Evolutionary conservation across 2,113 vertebrate genomes (phyloP).

Genomic region (Oncorhynchus clarkii): DNA sequence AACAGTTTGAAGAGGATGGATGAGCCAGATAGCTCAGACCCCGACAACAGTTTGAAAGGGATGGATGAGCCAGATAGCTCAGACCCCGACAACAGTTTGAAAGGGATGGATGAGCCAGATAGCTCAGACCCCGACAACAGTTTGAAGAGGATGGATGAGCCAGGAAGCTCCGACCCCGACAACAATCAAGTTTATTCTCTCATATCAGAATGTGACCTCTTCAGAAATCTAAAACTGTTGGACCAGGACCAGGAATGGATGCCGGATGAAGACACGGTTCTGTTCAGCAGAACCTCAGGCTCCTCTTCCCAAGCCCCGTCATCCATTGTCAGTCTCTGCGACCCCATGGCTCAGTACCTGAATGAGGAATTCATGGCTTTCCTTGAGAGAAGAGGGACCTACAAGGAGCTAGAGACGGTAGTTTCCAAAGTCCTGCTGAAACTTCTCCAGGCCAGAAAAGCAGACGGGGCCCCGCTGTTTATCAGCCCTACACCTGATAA

Average conservation of each 20-base stretch:
- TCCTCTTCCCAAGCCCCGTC: neutral
- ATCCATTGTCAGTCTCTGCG: neutral
- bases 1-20: too few species aligned
- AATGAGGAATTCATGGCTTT: slow-evolving; percentile 3
- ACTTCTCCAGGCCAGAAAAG: slow-evolving; percentile 4
- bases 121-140: neutral
- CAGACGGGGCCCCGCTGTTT: slow-evolving; percentile 7
- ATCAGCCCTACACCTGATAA: neutral
- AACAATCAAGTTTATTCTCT: neutral
- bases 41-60: neutral
- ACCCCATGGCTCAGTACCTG: neutral
- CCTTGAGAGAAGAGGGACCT: slow-evolving; percentile 6
- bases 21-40: fast-evolving
- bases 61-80: neutral
- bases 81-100: neutral
- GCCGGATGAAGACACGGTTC: neutral
- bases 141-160: neutral
- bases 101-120: neutral
- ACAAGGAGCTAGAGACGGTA: neutral
- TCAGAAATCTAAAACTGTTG: neutral
- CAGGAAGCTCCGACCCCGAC: neutral
- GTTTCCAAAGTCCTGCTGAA: slow-evolving; percentile 9
- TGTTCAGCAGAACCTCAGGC: neutral
- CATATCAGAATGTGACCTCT: neutral
- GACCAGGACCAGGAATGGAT: neutral